Evolutionary conservation across 2,113 vertebrate species (phyloP), one percentile per base, ranked within the genome.

Genomic region (Parus major): DNA sequence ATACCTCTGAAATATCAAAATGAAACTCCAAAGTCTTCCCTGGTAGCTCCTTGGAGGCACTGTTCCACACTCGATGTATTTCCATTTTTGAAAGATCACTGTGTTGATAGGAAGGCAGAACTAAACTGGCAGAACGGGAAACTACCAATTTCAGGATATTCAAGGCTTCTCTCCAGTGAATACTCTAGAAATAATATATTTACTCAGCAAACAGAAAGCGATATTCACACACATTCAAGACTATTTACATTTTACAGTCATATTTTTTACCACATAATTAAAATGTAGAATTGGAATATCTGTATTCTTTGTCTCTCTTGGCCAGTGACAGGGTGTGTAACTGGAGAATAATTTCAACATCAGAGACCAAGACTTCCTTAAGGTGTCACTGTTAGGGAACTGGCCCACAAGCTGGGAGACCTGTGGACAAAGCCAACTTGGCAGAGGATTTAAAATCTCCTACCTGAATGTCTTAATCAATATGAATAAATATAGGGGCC

Each of bases 11-110:
- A 91, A 99, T 99, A 97, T 99, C 99, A 79, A 99, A 99, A 84
- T 99, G 99, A 88, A 99, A 99, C 90, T 99, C 99, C 87, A 99
- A 97, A 11, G 99, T 99, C 97, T 99, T 99, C 42, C 99, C 99
- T 10, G 99, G 99, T 41, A 99, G 97, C 56, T 99, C 99, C 95
- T 99, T 99, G 35, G 99, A 99, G 12, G 99, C 98, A 39, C 98
- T 99, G 16, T 99, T 99, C 99, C 99, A 99, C 41, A 99, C 98
- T 36, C 99, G 98, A 96, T 99, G 99, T 90, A 99, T 98, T 95
- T 99, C 99, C 72, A 99, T 97, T 97, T 99, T 99, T 80, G 99
- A 98, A 65, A 99, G 98, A 88, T 99, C 99, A 0, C 98, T 98
- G 63, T 99, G 99, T 94, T 98, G 97, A 63, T 99, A 99, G 39